Evolutionary conservation across 2,113 vertebrate species (phyloP).

Genomic region (Epinephelus lanceolatus): DNA sequence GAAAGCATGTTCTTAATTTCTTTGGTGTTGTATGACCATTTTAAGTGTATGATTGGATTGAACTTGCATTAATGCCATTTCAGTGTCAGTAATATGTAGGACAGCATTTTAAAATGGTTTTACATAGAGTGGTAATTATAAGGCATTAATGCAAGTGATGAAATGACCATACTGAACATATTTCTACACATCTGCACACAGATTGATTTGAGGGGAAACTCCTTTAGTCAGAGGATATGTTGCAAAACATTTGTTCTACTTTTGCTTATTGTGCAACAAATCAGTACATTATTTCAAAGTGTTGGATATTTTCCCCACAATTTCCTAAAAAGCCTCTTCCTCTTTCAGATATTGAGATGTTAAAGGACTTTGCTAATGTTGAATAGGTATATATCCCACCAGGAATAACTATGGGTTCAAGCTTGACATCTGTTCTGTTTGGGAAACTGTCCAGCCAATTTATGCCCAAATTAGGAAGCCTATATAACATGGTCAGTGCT

Average conservation of each 20-base stretch:
- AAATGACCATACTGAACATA: neutral
- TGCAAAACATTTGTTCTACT: neutral
- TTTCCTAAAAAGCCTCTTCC: neutral
- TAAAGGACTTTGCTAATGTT: neutral
- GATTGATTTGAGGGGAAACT: neutral
- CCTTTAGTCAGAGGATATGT: conserved; percentile 3
- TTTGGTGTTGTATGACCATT: neutral
- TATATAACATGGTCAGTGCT: neutral
- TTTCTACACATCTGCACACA: neutral
- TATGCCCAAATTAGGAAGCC: neutral
- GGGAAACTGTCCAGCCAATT: neutral
- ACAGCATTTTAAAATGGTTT: neutral
- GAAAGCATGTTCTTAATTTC: neutral
- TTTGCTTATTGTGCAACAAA: neutral
- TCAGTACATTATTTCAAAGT: neutral
- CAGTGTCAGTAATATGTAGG: neutral
- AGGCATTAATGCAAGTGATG: neutral
- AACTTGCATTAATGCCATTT: neutral
- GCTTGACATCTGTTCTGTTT: neutral
- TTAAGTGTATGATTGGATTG: neutral
- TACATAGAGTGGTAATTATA: neutral
- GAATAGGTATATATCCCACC: neutral
- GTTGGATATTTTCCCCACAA: neutral
- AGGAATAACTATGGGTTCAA: neutral
- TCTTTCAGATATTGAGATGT: neutral